Evolutionary conservation across 1,140 invertebrate genomes (phyloP).

Genomic region (Notospermus geniculatus): DNA sequence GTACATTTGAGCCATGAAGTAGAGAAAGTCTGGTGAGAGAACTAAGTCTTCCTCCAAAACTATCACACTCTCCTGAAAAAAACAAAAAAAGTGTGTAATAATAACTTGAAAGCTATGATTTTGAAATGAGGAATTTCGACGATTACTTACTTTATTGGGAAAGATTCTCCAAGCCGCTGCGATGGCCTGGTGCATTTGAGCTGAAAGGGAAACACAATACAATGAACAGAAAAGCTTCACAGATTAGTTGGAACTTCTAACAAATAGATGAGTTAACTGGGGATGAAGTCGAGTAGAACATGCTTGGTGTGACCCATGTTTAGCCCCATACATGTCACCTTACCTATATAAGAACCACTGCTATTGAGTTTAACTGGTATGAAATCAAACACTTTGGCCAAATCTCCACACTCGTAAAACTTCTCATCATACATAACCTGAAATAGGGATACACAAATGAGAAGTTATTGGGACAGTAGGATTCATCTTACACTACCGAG

Average conservation of each 20-base stretch:
- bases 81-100: too few relatives aligned
- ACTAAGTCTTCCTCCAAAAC: constrained; percentile 59
- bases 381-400: constrained; percentile 51
- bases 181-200: constrained; percentile 45
- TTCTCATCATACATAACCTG: constrained; percentile 50
- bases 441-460: constrained; percentile 25
- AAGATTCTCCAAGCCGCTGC: constrained; percentile 40
- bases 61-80: constrained; percentile 37
- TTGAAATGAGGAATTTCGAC: too few relatives aligned
- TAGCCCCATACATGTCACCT: too few relatives aligned
- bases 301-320: too few relatives aligned
- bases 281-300: too few relatives aligned
- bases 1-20: constrained; percentile 56
- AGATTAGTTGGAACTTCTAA: too few relatives aligned
- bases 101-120: too few relatives aligned
- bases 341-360: constrained; percentile 38
- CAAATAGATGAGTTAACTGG: too few relatives aligned
- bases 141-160: constrained; percentile 46
- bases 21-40: constrained; percentile 58
- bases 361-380: constrained; percentile 32
- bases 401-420: constrained; percentile 42
- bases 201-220: constrained; percentile 31
- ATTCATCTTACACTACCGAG: too few relatives aligned
- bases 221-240: too few relatives aligned
- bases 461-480: too few relatives aligned